Percentiles rank a stretch among this genome's conserved stretches.
These are phyloP conservation scores for Sebastes iracundus DNA, from an alignment of 2,797 vertebrate genomes.

Conservation along the genomic window DNA sequence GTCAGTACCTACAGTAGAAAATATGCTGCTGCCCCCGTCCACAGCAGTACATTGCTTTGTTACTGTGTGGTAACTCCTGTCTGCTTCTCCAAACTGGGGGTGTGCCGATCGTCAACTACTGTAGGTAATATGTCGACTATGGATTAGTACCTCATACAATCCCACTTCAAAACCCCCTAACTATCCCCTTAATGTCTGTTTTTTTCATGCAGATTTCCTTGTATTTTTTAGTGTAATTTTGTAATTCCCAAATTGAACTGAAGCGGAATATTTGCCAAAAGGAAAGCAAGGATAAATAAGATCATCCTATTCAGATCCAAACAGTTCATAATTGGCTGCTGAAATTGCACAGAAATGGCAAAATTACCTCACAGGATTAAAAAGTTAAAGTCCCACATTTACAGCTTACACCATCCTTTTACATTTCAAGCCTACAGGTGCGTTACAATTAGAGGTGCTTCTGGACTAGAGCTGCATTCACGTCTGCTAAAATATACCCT, in stretches of 20 bases:
- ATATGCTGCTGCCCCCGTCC: no score
- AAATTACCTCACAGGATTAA: background rate
- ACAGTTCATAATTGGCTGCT: background rate
- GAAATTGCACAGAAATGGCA: background rate
- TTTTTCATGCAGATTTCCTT: background rate
- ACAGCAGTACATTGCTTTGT: no score
- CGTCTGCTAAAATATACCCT: background rate
- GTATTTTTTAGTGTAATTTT: background rate
- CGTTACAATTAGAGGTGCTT: background rate
- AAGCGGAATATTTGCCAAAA: background rate
- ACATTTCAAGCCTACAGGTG: slow-evolving; percentile 1
- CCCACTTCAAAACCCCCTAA: no score
- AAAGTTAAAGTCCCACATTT: background rate
- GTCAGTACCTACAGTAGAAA: no score
- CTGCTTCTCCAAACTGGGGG: no score
- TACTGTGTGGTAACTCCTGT: no score
- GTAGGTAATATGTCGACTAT: no score
- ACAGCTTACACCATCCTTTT: background rate
- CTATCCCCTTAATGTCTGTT: no score
- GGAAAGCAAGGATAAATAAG: background rate
- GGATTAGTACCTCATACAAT: no score
- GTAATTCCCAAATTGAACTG: background rate
- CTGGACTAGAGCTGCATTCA: slow-evolving; percentile 13
- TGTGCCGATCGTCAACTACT: no score
- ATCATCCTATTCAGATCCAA: background rate